Conservation (phyloP, 2,888 invertebrate species). For the Rhagophthalmus giganteus region DNA sequence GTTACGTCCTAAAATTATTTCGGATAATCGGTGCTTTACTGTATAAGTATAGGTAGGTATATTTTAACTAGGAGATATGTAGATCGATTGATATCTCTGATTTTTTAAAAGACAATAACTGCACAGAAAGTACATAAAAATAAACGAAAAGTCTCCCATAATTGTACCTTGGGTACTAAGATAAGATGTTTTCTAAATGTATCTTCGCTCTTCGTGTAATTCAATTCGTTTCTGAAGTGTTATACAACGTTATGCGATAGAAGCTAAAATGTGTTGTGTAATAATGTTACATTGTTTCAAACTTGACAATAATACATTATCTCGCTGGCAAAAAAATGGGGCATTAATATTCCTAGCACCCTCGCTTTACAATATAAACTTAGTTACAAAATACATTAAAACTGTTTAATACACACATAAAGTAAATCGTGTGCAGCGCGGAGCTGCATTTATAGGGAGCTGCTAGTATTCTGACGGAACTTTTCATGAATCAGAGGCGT, state of each 20-base stretch:
- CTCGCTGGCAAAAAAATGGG: conserved; percentile 40
- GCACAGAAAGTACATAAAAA: no score
- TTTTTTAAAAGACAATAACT: no score
- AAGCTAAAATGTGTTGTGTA: conserved; percentile 31
- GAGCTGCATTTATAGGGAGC: conserved; percentile 39
- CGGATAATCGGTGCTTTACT: no score
- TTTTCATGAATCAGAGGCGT: conserved; percentile 17
- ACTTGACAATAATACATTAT: conserved; percentile 44
- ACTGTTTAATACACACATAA: conserved; percentile 52
- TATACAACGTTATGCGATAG: conserved; percentile 13
- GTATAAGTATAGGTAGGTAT: no score
- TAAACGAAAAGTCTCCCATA: no score
- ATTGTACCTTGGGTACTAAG: no score
- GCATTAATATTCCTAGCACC: conserved; percentile 50
- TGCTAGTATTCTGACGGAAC: conserved; percentile 40
- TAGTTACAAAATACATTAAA: conserved; percentile 52
- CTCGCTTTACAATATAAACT: conserved; percentile 51
- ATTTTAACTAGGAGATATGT: no score
- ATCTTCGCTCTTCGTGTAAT: conserved; percentile 12
- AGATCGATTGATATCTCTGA: no score
- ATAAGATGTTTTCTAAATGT: conserved; percentile 8
- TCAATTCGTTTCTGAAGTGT: conserved; percentile 17
- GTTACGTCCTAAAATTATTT: no score
- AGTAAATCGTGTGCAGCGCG: conserved; percentile 48
- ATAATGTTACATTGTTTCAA: conserved; percentile 45